Evolutionary conservation across 2,888 invertebrate species (phyloP).

Genomic region (Sphaerophoria taeniata): DNA sequence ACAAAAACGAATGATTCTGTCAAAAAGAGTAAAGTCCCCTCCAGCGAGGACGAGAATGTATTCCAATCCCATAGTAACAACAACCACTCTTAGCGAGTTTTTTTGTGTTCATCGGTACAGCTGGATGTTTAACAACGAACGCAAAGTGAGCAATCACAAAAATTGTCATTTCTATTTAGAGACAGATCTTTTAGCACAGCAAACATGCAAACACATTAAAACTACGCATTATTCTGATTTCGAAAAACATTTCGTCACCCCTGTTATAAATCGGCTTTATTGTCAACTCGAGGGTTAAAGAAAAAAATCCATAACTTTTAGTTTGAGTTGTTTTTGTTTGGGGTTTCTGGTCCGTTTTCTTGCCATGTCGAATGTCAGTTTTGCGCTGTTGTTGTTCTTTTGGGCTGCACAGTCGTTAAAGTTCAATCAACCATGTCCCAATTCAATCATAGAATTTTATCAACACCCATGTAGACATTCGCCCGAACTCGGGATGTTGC

Average conservation of each 20-base stretch:
- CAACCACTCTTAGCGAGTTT: slow-evolving; percentile 28
- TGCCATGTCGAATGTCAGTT: slow-evolving; percentile 54
- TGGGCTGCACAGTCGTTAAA: slow-evolving; percentile 62
- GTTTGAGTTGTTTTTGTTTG: slow-evolving; percentile 62
- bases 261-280: slow-evolving; percentile 54
- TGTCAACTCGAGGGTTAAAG: slow-evolving; percentile 15
- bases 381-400: slow-evolving; percentile 21
- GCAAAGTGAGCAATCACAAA: slow-evolving; percentile 73
- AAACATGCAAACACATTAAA: slow-evolving; percentile 74
- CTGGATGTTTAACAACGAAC: slow-evolving; percentile 17
- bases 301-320: slow-evolving; percentile 44
- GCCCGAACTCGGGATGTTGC: slow-evolving; percentile 42
- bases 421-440: slow-evolving; percentile 74
- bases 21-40: slow-evolving; percentile 57
- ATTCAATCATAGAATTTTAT: slow-evolving; percentile 76
- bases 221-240: slow-evolving; percentile 41
- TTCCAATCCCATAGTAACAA: slow-evolving; percentile 51
- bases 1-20: no score
- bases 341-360: slow-evolving; percentile 65
- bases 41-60: slow-evolving; percentile 9
- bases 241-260: slow-evolving; percentile 37
- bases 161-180: slow-evolving; percentile 71
- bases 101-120: neutral
- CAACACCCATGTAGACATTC: slow-evolving; percentile 77
- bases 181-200: slow-evolving; percentile 73